Percentiles rank a stretch among this genome's conserved stretches.
These are phyloP conservation scores for Hiodon alosoides DNA, from an alignment of 2,113 vertebrate genomes.

Conservation along the genomic window DNA sequence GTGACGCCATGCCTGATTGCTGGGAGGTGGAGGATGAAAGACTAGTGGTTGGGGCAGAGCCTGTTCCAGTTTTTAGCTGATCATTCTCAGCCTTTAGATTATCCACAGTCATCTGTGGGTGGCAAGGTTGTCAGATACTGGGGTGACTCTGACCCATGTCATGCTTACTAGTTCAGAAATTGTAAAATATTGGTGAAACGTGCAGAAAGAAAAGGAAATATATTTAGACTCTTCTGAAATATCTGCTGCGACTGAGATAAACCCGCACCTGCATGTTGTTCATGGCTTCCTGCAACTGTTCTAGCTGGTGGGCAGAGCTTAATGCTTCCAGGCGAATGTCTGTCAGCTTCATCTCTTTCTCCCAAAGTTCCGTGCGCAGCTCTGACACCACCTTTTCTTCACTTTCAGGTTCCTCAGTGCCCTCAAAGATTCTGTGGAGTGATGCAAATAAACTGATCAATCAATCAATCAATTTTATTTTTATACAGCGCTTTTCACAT, in stretches of 20 bases:
- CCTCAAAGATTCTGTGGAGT: conserved; percentile 68
- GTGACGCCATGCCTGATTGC: conserved; percentile 64
- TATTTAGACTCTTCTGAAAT: neutral
- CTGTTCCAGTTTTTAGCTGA: conserved; percentile 81
- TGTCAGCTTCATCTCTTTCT: conserved; percentile 90
- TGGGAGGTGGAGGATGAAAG: conserved; percentile 67
- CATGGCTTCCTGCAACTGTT: conserved; percentile 89
- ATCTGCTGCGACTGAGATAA: neutral
- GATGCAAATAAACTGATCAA: neutral
- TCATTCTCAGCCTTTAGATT: conserved; percentile 88
- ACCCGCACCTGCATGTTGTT: conserved; percentile 88
- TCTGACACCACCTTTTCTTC: conserved; percentile 84
- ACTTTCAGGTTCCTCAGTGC: conserved; percentile 63
- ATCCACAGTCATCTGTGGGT: conserved; percentile 79
- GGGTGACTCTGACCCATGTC: neutral
- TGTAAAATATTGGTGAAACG: too few species aligned
- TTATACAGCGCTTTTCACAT: too few species aligned
- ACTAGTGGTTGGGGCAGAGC: conserved; percentile 50
- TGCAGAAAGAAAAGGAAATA: too few species aligned
- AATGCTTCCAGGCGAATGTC: conserved; percentile 92
- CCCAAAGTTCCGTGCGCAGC: conserved; percentile 87
- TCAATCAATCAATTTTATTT: too few species aligned
- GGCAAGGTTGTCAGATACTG: neutral
- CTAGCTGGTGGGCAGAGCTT: conserved; percentile 89
- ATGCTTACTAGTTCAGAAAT: neutral